phyloP scores from a whole-genome alignment of 53 echinoderm and acorn worm genomes.

The Henricia sp. region DNA sequence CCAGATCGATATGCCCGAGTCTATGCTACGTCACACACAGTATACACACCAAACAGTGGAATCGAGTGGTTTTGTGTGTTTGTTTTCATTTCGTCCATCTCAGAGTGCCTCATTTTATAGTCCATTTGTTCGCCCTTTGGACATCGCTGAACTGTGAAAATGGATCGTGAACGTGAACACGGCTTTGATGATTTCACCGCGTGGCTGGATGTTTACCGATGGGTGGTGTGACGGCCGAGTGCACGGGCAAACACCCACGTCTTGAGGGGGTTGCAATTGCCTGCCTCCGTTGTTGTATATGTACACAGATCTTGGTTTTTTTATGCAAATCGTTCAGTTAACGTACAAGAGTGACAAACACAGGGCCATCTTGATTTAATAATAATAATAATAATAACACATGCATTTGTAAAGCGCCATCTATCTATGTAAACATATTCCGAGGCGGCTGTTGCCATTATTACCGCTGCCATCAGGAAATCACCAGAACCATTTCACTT shows the following conservation, averaged over 20 bases:
- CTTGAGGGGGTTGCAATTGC: conserved; percentile 1
- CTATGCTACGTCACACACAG: neutral
- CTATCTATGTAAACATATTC: too few species aligned
- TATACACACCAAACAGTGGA: neutral
- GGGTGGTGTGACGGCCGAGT: conserved; percentile 16
- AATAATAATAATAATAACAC: too few species aligned
- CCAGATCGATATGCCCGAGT: neutral
- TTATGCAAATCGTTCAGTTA: neutral
- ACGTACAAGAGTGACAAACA: too few species aligned
- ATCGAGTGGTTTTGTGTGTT: neutral
- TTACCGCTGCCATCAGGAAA: too few species aligned
- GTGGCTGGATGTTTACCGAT: conserved; percentile 31
- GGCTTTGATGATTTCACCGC: neutral
- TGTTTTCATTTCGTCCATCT: neutral
- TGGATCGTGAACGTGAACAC: conserved; percentile 12
- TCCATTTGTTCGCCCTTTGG: conserved; percentile 38
- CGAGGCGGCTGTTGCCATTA: too few species aligned
- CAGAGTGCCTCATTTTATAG: conserved; percentile 34
- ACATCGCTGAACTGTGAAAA: conserved; percentile 34
- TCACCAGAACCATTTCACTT: too few species aligned
- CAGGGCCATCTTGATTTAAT: too few species aligned
- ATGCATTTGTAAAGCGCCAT: too few species aligned
- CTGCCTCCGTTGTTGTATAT: neutral
- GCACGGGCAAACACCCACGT: neutral
- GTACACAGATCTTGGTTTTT: neutral